Conservation (phyloP, 2,888 invertebrate genomes). For the Pachliopta kotzebuea region DNA sequence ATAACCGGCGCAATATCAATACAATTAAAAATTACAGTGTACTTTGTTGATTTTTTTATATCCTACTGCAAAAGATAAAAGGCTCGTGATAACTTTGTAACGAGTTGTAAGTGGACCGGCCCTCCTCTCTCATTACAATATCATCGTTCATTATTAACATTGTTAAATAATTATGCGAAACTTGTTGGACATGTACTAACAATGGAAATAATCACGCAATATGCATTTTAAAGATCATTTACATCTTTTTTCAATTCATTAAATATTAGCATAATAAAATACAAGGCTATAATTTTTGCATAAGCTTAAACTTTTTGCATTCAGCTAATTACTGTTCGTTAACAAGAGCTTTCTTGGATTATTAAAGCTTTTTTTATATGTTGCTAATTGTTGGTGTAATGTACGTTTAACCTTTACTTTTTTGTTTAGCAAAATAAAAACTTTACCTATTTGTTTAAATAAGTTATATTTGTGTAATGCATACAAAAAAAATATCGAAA, state of each 20-base stretch:
- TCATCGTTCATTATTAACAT: constrained; percentile 1
- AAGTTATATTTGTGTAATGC: not conserved
- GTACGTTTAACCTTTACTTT: not conserved
- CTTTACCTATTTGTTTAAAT: not conserved
- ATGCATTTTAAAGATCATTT: constrained; percentile 17
- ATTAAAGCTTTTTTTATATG: not conserved
- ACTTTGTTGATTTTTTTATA: not conserved
- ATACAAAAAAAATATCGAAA: not conserved
- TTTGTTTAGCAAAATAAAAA: not conserved
- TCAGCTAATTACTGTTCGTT: constrained; percentile 8
- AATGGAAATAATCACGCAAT: constrained; percentile 9
- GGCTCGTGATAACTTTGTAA: constrained; percentile 7
- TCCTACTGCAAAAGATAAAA: not conserved
- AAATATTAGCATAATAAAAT: constrained; percentile 13
- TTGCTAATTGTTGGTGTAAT: not conserved
- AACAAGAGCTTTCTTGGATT: constrained; percentile 4
- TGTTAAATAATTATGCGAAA: constrained; percentile 10
- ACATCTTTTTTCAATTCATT: constrained; percentile 13
- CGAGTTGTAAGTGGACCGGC: constrained; percentile 1
- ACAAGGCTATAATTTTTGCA: constrained; percentile 10
- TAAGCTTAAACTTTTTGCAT: constrained; percentile 6
- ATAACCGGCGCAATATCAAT: not conserved
- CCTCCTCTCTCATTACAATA: constrained; percentile 6
- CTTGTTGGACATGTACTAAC: constrained; percentile 4
- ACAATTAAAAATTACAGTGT: not conserved